Conservation (phyloP, 2,888 invertebrate species). For the Habroteleia sp. region DNA sequence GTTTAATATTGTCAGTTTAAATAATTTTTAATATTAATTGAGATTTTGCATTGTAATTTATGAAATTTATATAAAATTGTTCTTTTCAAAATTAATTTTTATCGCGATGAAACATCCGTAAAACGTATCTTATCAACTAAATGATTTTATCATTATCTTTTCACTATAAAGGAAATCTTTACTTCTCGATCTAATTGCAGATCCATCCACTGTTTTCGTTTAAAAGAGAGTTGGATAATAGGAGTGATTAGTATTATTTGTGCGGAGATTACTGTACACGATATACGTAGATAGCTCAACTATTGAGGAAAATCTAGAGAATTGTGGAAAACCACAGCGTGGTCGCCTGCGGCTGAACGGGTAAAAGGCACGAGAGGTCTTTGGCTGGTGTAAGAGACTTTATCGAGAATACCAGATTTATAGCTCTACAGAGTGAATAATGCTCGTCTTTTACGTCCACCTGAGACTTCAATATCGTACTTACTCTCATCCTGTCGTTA, state of each 20-base stretch:
- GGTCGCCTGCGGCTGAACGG: slow-evolving; percentile 55
- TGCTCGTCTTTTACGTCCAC: slow-evolving; percentile 59
- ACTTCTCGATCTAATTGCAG: slow-evolving; percentile 17
- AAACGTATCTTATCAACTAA: not conserved
- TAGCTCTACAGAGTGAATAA: slow-evolving; percentile 64
- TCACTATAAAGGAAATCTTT: too few relatives aligned
- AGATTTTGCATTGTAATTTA: too few relatives aligned
- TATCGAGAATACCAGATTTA: slow-evolving; percentile 65
- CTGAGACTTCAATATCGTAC: slow-evolving; percentile 53
- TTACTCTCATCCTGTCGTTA: slow-evolving; percentile 18
- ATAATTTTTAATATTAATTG: too few relatives aligned
- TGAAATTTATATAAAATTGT: too few relatives aligned
- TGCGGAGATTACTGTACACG: slow-evolving; percentile 42
- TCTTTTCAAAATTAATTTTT: too few relatives aligned
- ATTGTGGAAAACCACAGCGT: slow-evolving; percentile 53
- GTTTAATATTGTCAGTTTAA: too few relatives aligned
- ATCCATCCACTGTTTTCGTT: slow-evolving; percentile 8
- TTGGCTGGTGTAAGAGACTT: slow-evolving; percentile 54
- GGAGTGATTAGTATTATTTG: slow-evolving; percentile 55
- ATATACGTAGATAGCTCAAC: slow-evolving; percentile 35
- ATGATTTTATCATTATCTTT: not conserved
- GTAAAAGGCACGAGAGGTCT: slow-evolving; percentile 59
- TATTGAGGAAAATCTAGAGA: slow-evolving; percentile 48
- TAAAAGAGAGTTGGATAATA: slow-evolving; percentile 30
- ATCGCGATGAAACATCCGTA: too few relatives aligned